Percentiles rank a stretch among this genome's conserved stretches.
Evolutionary conservation across 2,797 vertebrate genomes (phyloP).

Genomic region (Nasua narica): DNA sequence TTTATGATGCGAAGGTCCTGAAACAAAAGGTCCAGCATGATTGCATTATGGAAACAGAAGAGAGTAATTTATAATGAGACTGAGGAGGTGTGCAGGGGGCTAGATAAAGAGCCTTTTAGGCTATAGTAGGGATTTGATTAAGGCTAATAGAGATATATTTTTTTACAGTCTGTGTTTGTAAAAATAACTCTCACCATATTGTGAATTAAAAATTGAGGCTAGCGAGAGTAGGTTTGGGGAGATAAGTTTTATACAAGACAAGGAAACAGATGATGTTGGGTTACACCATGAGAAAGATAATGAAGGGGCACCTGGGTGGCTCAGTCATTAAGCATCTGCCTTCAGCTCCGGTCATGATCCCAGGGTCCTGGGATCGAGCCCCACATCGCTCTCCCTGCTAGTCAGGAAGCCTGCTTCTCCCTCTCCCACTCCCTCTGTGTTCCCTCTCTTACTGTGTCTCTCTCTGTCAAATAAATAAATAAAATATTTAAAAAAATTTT

Average conservation of each 20-base stretch:
- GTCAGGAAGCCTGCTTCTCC: too few species aligned
- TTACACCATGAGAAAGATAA: background rate
- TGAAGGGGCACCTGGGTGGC: too few species aligned
- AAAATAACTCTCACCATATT: background rate
- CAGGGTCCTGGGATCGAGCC: too few species aligned
- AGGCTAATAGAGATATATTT: background rate
- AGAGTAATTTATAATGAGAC: background rate
- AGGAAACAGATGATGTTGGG: background rate
- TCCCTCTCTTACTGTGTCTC: too few species aligned
- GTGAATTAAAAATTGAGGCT: background rate
- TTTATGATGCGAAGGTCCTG: background rate
- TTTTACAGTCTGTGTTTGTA: background rate
- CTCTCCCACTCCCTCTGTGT: too few species aligned
- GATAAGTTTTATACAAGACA: background rate
- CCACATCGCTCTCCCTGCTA: too few species aligned
- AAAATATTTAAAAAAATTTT: too few species aligned
- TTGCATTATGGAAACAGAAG: background rate
- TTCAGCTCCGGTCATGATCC: too few species aligned
- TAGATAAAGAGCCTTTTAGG: background rate
- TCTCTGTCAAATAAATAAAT: too few species aligned
- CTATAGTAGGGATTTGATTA: background rate
- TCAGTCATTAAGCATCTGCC: too few species aligned
- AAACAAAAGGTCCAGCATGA: background rate
- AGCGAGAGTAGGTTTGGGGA: background rate
- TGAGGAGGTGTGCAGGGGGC: rapidly evolving